These are phyloP conservation scores for Stenurella melanura DNA, from an alignment of 2,888 invertebrate species.

Conservation along the genomic window DNA sequence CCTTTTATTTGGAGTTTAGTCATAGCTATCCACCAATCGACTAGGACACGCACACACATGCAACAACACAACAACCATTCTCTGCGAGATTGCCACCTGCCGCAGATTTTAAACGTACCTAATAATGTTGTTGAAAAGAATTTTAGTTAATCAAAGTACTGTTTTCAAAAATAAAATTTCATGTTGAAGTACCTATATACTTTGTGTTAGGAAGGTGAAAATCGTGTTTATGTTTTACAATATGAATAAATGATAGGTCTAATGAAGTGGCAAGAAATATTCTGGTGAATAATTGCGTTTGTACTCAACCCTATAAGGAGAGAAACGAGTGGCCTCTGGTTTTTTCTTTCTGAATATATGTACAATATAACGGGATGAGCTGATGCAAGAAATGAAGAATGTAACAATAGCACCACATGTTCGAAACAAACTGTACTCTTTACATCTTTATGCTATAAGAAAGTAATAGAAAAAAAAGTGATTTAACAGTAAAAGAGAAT, in stretches of 20 bases:
- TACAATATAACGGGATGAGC: slow-evolving; percentile 56
- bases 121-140: too few species aligned
- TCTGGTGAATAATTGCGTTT: background rate
- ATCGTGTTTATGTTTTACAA: background rate
- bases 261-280: background rate
- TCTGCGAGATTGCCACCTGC: too few species aligned
- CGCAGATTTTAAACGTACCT: too few species aligned
- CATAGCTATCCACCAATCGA: too few species aligned
- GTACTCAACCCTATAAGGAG: slow-evolving; percentile 21
- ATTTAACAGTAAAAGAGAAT: slow-evolving; percentile 62
- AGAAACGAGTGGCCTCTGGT: slow-evolving; percentile 29
- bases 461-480: slow-evolving; percentile 59
- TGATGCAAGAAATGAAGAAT: slow-evolving; percentile 57
- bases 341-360: slow-evolving; percentile 27
- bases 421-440: slow-evolving; percentile 58
- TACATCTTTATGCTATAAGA: slow-evolving; percentile 48
- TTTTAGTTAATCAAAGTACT: too few species aligned
- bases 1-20: too few species aligned
- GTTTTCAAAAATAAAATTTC: too few species aligned
- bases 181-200: too few species aligned
- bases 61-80: too few species aligned
- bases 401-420: slow-evolving; percentile 58
- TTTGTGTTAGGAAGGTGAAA: too few species aligned
- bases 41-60: too few species aligned
- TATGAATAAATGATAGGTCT: background rate